Conservation (phyloP, 2,888 invertebrate species). For the Clostera curtula region DNA sequence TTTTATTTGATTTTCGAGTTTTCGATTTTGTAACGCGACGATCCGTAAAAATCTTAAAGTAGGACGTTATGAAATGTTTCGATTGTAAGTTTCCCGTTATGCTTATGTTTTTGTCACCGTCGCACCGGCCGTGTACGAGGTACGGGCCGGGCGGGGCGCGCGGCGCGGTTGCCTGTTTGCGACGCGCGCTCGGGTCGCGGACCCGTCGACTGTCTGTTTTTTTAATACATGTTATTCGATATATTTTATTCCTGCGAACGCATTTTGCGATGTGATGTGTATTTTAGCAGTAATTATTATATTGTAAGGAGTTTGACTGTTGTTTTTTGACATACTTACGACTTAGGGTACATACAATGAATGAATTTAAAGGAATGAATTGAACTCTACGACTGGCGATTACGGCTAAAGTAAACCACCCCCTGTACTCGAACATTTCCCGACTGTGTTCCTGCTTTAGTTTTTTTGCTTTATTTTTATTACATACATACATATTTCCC, state of each 20-base stretch:
- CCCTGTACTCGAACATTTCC: constrained; percentile 69
- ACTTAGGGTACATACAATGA: constrained; percentile 68
- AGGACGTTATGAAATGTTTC: constrained; percentile 76
- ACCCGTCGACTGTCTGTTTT: constrained; percentile 70
- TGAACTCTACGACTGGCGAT: constrained; percentile 55
- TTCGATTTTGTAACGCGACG: constrained; percentile 74
- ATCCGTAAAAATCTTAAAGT: constrained; percentile 75
- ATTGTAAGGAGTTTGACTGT: constrained; percentile 75
- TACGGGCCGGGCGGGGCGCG: too few relatives aligned
- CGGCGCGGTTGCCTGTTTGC: constrained; percentile 72
- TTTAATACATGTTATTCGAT: constrained; percentile 79
- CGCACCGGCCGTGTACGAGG: constrained; percentile 62
- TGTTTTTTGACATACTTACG: constrained; percentile 75
- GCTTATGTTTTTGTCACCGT: constrained; percentile 68
- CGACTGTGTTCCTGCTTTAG: constrained; percentile 74
- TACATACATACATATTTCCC: constrained; percentile 68
- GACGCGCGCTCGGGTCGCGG: constrained; percentile 54
- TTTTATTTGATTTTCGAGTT: constrained; percentile 75
- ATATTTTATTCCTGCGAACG: constrained; percentile 87
- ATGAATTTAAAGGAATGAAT: constrained; percentile 60
- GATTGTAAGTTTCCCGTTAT: constrained; percentile 75
- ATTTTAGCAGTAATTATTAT: constrained; percentile 77
- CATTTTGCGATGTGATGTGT: constrained; percentile 83
- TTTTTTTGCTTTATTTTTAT: constrained; percentile 72
- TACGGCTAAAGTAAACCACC: constrained; percentile 67